A percentile compares a stretch with the other conserved stretches of the same genome.
phyloP scores from a whole-genome alignment of 1,140 invertebrate species.

The Dolichoris vasculosae region DNA sequence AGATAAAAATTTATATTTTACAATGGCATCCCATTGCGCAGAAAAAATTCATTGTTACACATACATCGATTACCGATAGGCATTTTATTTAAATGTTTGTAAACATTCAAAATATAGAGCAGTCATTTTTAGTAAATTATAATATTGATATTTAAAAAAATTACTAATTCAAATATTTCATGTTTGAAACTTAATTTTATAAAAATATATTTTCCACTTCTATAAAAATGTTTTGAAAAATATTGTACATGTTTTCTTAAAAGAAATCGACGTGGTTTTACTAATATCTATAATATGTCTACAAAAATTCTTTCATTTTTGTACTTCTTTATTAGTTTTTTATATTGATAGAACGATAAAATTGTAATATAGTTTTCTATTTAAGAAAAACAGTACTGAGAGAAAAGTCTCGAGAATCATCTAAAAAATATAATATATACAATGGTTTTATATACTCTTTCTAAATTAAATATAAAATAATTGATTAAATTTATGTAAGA shows the following conservation, averaged over 20 bases:
- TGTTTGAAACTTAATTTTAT: too few relatives aligned
- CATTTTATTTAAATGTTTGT: too few relatives aligned
- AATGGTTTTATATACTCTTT: background rate
- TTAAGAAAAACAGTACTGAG: background rate
- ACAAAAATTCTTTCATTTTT: constrained; percentile 15
- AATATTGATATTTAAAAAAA: too few relatives aligned
- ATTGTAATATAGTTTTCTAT: background rate
- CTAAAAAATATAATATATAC: background rate
- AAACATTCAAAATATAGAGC: too few relatives aligned
- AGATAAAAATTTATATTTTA: too few relatives aligned
- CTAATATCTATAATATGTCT: background rate
- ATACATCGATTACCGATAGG: too few relatives aligned
- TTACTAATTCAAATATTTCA: too few relatives aligned
- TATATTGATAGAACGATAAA: constrained; percentile 9
- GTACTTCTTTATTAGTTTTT: constrained; percentile 4
- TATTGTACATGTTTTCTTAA: background rate
- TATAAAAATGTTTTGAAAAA: too few relatives aligned
- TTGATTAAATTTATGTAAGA: background rate
- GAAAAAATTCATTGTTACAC: too few relatives aligned
- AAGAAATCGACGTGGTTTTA: background rate
- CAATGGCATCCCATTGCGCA: too few relatives aligned
- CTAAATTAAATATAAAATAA: background rate
- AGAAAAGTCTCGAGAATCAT: constrained; percentile 8
- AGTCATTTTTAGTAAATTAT: too few relatives aligned
- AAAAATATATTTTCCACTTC: too few relatives aligned